Evolutionary conservation across 2,888 invertebrate species (phyloP), one percentile per base, ranked within the genome.

Genomic region (Clistopyga incitator): DNA sequence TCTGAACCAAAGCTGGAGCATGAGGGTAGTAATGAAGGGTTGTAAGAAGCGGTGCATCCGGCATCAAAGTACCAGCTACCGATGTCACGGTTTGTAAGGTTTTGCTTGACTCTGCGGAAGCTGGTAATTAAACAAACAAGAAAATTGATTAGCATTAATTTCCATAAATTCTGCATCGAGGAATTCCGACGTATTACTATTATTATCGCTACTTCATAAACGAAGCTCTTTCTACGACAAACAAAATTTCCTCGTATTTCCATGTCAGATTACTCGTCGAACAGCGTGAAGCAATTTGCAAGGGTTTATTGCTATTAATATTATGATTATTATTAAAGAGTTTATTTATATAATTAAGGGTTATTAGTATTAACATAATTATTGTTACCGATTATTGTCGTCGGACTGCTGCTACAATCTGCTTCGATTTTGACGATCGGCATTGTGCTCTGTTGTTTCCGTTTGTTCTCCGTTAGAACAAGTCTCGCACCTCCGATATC

Each of bases 401-500:
- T 91, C 6, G 92, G 92, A 78, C 90, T 92, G 79, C 84, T 88
- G 59, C 88, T 88, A 71, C 93, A 93, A 90, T 96, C 96, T 1
- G 96, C 95, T 92, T 97, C 97, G 75, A 97, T 95, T 93, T 97
- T 97, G 78, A 97, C 96, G 61, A 96, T 93, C 0, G 94, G 95
- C 0, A 94, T 90, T 0, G 94, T 94, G 3, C 95, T 95, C n/a
- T 95, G 94, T 87, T 94, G 94, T 84, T 94, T 93, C 86, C 94
- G 94, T 86, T 94, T 93, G 85, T 94, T 94, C 1, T 94, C 94
- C 0, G 96, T 95, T 6, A 96, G 93, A 0, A 96, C 95, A 20
- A 96, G 93, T 65, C 96, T 93, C 4, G 96, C 96, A 81, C 96
- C 96, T 13, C 91, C 91, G 64, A 92, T 92, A 84, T 92, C 92